Evolutionary conservation across 64 coral and sea anemone species (phyloP).

Genomic region (Montipora capricornis): DNA sequence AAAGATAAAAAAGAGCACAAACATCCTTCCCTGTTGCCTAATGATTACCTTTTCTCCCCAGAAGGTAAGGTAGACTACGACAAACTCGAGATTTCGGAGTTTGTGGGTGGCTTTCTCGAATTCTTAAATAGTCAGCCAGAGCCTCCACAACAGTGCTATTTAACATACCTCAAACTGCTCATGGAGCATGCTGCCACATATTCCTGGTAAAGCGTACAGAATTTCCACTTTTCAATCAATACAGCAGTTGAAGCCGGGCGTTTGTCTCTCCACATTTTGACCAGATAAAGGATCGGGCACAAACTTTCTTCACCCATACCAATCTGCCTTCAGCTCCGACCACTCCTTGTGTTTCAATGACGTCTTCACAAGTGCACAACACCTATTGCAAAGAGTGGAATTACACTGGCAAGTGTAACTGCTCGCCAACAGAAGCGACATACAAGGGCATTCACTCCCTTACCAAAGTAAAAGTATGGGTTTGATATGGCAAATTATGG

Average conservation of each 20-base stretch:
- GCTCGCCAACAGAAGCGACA: neutral
- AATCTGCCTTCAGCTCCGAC: neutral
- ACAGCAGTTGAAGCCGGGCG: neutral
- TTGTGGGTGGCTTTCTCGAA: constrained; percentile 11
- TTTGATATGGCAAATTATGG: too few relatives aligned
- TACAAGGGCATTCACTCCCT: constrained; percentile 33
- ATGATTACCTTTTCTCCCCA: constrained; percentile 21
- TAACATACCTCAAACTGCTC: constrained; percentile 16
- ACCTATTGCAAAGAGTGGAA: constrained; percentile 53
- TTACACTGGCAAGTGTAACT: constrained; percentile 53
- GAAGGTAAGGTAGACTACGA: constrained; percentile 10
- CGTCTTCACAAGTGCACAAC: neutral
- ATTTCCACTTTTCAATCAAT: neutral
- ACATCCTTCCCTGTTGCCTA: neutral
- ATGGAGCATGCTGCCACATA: constrained; percentile 11
- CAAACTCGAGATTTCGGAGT: constrained; percentile 5
- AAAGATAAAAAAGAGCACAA: constrained; percentile 11
- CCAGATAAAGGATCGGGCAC: neutral
- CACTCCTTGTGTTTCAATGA: neutral
- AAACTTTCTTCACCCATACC: neutral
- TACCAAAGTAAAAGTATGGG: too few relatives aligned
- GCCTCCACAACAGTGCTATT: neutral
- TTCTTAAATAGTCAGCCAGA: constrained; percentile 12
- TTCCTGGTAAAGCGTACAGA: neutral
- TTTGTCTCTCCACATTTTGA: neutral